Evolutionary conservation across 2,888 invertebrate genomes (phyloP), one percentile per base, ranked within the genome.

Genomic region (Vesta saturnalis): DNA sequence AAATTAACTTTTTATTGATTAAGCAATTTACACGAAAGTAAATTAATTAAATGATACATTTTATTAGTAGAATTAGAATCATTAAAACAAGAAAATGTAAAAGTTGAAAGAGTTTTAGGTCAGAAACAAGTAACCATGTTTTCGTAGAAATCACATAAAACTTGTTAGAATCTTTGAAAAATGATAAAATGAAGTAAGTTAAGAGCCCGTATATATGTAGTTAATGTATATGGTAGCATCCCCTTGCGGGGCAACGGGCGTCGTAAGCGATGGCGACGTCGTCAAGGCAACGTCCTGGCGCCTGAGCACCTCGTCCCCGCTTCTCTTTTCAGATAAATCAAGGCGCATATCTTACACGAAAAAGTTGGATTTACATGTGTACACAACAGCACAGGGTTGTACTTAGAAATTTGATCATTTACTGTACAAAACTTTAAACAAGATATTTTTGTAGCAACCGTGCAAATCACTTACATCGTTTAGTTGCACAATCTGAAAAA

Each of bases 221-320:
- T 60, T 65, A 66, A 73, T 71, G 70, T 72, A 66, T 70, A 69
- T 69, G 60, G 69, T 72, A 71, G 72, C 73, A 70, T 68, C 66
- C 68, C 68, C 76, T 78, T 77, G 76, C 76, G 75, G 76, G 77
- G 78, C 77, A 76, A 77, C 78, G 75, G 77, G 77, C 77, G 76
- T 77, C 78, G 77, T 79, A 77, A 77, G 77, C 77, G 74, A 79
- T 80, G 83, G 78, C 81, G 81, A 82, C 83, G 82, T 83, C 78
- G 80, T 78, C 83, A 82, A 79, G 81, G 80, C 77, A 78, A 81
- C 81, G 77, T 78, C 71, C 77, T 78, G 80, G 79, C 79, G 82
- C 81, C 78, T 70, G 72, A 76, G 75, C 72, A 73, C 74, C 70
- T 67, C 73, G 74, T 64, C 72, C 73, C 73, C 71, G 80, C 76